Percentiles rank a stretch among this genome's conserved stretches.
phyloP scores from a whole-genome alignment of 2,888 invertebrate species.

The Drosophila flavopinicola region DNA sequence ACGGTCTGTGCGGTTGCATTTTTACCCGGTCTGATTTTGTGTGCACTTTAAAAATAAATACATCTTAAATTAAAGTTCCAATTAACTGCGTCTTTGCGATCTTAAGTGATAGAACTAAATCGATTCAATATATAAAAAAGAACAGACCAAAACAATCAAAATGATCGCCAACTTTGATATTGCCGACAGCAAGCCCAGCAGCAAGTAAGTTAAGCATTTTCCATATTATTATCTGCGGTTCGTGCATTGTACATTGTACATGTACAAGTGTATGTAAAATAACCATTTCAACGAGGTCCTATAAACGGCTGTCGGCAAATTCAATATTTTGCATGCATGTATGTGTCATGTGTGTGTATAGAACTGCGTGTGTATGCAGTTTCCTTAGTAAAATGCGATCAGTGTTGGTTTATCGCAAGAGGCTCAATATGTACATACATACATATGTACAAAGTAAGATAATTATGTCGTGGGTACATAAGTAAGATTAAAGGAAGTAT shows the following conservation, averaged over 20 bases:
- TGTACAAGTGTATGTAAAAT: background rate
- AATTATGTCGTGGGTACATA: background rate
- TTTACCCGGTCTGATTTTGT: conserved; percentile 44
- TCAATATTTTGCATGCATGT: conserved; percentile 5
- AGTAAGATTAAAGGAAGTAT: conserved; percentile 5
- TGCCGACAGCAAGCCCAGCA: conserved; percentile 87
- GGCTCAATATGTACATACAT: background rate
- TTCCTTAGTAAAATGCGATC: conserved; percentile 15
- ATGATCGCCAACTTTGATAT: conserved; percentile 82
- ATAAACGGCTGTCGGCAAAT: conserved; percentile 6
- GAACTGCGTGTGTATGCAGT: conserved; percentile 3
- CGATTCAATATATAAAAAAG: conserved; percentile 15
- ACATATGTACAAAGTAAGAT: background rate
- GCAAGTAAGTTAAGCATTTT: conserved; percentile 86
- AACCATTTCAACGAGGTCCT: conserved; percentile 6
- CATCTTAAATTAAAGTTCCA: conserved; percentile 19
- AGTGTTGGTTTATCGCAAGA: conserved; percentile 7
- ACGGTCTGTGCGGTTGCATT: conserved; percentile 42
- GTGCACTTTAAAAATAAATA: conserved; percentile 38
- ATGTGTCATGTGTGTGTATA: background rate
- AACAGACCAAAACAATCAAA: conserved; percentile 34
- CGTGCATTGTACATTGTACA: conserved; percentile 10
- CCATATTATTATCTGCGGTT: conserved; percentile 1
- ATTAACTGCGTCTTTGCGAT: conserved; percentile 2
- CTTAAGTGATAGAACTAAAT: background rate